Percentiles rank a stretch among this genome's conserved stretches.
Conservation (phyloP, 1,140 invertebrate species). For the Pentalonia nigronervosa region DNA sequence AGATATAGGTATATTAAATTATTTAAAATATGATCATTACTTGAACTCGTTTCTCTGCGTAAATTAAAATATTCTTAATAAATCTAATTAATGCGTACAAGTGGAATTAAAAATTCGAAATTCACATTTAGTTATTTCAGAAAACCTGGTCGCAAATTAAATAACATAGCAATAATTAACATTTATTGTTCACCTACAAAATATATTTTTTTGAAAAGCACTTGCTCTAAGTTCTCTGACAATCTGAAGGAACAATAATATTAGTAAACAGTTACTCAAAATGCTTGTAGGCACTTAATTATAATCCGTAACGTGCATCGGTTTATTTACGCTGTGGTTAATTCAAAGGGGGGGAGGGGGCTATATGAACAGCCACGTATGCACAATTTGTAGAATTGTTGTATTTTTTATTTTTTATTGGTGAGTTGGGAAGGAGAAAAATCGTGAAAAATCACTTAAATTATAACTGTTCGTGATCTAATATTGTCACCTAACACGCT, state of each 20-base stretch:
- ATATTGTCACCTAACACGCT: not conserved
- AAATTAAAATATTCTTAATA: not conserved
- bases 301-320: not conserved
- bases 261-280: not conserved
- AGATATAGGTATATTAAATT: not conserved
- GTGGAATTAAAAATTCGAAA: not conserved
- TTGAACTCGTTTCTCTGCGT: not conserved
- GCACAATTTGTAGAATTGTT: not conserved
- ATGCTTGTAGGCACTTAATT: not conserved
- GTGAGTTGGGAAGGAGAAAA: not conserved
- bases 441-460: not conserved
- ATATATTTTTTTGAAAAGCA: not conserved
- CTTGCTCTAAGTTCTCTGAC: not conserved
- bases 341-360: no score
- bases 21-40: not conserved
- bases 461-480: not conserved
- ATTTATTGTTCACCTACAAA: not conserved
- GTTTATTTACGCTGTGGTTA: not conserved
- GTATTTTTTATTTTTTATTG: not conserved
- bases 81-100: not conserved
- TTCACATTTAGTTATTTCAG: not conserved
- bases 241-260: not conserved
- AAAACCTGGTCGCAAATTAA: not conserved
- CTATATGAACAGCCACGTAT: not conserved
- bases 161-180: not conserved